These are phyloP conservation scores for Trypoxylon attenuatum DNA, from an alignment of 2,888 invertebrate species.

Conservation along the genomic window DNA sequence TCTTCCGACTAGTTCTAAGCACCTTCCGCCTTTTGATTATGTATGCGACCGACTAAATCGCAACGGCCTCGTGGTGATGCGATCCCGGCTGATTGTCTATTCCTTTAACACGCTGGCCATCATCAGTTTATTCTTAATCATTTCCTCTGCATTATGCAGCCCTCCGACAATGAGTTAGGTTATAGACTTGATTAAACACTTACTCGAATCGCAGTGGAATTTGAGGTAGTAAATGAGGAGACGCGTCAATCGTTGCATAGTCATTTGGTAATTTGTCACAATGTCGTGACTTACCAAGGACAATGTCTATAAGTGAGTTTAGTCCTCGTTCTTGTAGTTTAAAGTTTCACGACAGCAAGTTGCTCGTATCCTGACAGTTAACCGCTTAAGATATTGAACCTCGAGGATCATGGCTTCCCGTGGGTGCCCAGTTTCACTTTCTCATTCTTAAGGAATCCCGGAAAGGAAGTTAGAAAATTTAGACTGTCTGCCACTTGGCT, in stretches of 20 bases:
- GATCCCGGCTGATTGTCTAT: not conserved
- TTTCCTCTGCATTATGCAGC: not conserved
- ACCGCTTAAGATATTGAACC: too few relatives aligned
- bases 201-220: not conserved
- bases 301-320: too few relatives aligned
- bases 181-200: not conserved
- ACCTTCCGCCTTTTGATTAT: conserved; percentile 46
- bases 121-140: not conserved
- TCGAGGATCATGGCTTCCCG: too few relatives aligned
- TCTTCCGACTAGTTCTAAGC: conserved; percentile 34
- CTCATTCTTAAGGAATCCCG: not conserved
- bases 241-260: too few relatives aligned
- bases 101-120: not conserved
- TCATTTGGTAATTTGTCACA: too few relatives aligned
- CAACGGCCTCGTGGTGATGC: not conserved
- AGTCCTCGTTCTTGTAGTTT: too few relatives aligned
- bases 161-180: not conserved
- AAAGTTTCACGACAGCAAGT: too few relatives aligned
- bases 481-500: conserved; percentile 19
- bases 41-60: conserved; percentile 32
- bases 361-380: too few relatives aligned
- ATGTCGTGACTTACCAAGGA: too few relatives aligned
- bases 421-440: too few relatives aligned
- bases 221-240: too few relatives aligned
- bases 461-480: conserved; percentile 16